A percentile compares a stretch with the other conserved stretches of the same genome.
Evolutionary conservation across 2,888 invertebrate species (phyloP).

Genomic region (Smittia aterrima): DNA sequence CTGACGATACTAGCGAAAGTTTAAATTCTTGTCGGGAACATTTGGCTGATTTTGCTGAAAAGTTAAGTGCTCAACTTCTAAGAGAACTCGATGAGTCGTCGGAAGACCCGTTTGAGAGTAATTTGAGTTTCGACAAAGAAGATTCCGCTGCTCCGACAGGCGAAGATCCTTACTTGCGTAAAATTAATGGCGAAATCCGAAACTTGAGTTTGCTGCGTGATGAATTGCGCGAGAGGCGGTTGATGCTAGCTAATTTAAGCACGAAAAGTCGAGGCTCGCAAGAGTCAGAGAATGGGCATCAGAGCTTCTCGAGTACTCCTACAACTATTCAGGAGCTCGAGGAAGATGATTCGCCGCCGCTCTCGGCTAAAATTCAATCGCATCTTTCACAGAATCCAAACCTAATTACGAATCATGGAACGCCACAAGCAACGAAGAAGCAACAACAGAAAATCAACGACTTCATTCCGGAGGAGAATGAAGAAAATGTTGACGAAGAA

Average conservation of each 20-base stretch:
- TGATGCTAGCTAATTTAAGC: constrained; percentile 53
- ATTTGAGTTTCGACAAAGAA: constrained; percentile 46
- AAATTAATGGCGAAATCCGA: constrained; percentile 46
- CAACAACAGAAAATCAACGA: constrained; percentile 38
- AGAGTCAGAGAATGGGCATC: constrained; percentile 1
- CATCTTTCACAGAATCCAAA: constrained; percentile 25
- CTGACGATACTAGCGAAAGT: constrained; percentile 8
- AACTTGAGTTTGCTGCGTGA: constrained; percentile 51
- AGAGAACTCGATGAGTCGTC: constrained; percentile 65
- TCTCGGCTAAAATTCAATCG: constrained; percentile 41
- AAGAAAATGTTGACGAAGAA: constrained; percentile 29
- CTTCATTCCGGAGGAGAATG: constrained; percentile 36
- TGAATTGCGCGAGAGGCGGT: constrained; percentile 52
- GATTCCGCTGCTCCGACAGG: constrained; percentile 33
- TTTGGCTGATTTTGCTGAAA: constrained; percentile 76
- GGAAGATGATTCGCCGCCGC: constrained; percentile 40
- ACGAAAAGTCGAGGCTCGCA: constrained; percentile 55
- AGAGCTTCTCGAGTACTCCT: background rate
- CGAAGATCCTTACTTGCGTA: constrained; percentile 43
- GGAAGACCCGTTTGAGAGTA: constrained; percentile 46
- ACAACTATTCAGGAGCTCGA: constrained; percentile 32
- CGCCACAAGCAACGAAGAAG: constrained; percentile 24
- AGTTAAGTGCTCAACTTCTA: constrained; percentile 75
- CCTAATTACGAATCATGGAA: constrained; percentile 45
- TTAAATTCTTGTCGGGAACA: constrained; percentile 65